These are phyloP conservation scores for Semotilus atromaculatus DNA, from an alignment of 2,797 vertebrate species.

Conservation along the genomic window DNA sequence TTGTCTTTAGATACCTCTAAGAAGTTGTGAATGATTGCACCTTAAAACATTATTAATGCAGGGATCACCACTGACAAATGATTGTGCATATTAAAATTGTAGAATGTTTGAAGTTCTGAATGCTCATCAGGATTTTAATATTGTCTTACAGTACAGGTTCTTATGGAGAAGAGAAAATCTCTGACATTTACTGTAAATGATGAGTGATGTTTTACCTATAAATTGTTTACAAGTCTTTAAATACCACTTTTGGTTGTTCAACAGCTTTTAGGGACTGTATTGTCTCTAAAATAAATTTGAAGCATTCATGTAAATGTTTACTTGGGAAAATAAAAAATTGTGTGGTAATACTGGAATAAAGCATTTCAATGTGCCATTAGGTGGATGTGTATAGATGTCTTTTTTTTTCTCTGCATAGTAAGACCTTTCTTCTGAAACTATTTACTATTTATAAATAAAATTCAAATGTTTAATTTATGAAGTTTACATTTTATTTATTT, in stretches of 20 bases:
- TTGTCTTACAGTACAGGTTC: conserved; percentile 18
- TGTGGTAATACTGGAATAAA: not conserved
- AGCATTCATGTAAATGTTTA: not conserved
- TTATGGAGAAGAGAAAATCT: conserved; percentile 5
- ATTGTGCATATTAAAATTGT: conserved; percentile 20
- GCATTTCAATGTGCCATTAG: not conserved
- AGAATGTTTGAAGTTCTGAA: conserved; percentile 33
- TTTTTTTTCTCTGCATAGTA: not conserved
- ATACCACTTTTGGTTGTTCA: conserved; percentile 40
- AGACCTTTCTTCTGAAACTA: not conserved
- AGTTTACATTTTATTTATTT: not conserved
- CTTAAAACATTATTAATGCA: conserved; percentile 47
- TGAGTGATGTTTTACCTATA: conserved; percentile 1
- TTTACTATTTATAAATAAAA: conserved; percentile 36
- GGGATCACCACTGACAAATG: conserved; percentile 45
- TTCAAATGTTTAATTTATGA: not conserved
- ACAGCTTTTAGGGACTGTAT: not conserved
- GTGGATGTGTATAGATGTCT: not conserved
- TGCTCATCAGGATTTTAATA: conserved; percentile 7
- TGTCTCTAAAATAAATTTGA: not conserved
- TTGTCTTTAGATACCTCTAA: conserved; percentile 16
- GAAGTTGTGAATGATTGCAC: conserved; percentile 43
- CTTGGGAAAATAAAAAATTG: not conserved
- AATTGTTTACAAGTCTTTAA: conserved; percentile 38
- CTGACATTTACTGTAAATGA: not conserved